Evolutionary conservation across 2,113 vertebrate genomes (phyloP).

Genomic region (Sceloporus tristichus): DNA sequence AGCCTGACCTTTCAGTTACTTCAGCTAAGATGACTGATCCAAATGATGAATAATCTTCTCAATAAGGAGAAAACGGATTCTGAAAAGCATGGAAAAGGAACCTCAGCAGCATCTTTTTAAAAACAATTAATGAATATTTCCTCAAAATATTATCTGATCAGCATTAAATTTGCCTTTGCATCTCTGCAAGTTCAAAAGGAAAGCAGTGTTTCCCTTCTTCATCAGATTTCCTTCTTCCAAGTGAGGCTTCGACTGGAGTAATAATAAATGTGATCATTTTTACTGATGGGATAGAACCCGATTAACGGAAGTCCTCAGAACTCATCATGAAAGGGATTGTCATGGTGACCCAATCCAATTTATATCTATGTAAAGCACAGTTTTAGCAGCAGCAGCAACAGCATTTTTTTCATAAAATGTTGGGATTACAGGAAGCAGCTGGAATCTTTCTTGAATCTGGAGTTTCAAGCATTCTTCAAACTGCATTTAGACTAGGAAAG

Average conservation of each 20-base stretch:
- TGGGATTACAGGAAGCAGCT: constrained; percentile 47
- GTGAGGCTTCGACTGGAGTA: constrained; percentile 38
- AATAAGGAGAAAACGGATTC: constrained; percentile 44
- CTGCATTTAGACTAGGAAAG: constrained; percentile 17
- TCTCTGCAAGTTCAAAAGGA: constrained; percentile 30
- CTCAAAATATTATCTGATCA: neutral
- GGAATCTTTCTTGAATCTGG: constrained; percentile 44
- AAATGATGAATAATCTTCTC: constrained; percentile 49
- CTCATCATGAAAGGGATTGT: constrained; percentile 34
- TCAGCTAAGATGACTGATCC: constrained; percentile 52
- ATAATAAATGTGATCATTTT: constrained; percentile 54
- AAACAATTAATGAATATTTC: constrained; percentile 50
- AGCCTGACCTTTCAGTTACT: constrained; percentile 51
- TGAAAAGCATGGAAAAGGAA: constrained; percentile 50
- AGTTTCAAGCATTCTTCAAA: constrained; percentile 42
- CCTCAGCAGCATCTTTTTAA: constrained; percentile 38
- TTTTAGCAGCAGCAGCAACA: constrained; percentile 38
- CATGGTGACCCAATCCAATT: constrained; percentile 14
- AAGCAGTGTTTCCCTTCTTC: constrained; percentile 21
- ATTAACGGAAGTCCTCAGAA: constrained; percentile 22
- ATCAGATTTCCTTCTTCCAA: constrained; percentile 38
- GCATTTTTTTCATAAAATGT: constrained; percentile 44
- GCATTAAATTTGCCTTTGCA: constrained; percentile 25
- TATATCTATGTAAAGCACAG: constrained; percentile 21
- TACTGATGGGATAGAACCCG: constrained; percentile 32